These are phyloP conservation scores for Apoda limacodes DNA, from an alignment of 2,888 invertebrate genomes.

Conservation along the genomic window DNA sequence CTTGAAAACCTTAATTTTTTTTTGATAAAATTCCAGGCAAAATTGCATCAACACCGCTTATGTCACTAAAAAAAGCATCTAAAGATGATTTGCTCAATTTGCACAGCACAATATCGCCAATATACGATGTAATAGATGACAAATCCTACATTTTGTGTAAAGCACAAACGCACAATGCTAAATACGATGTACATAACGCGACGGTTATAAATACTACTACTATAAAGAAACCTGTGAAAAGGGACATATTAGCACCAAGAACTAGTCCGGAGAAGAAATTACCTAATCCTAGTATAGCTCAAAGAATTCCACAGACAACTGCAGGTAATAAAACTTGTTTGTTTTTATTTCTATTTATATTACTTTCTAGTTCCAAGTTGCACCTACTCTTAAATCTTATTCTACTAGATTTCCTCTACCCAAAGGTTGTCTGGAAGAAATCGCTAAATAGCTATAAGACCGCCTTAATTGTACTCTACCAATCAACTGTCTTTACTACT, in stretches of 20 bases:
- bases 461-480: no score
- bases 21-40: no score
- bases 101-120: constrained; percentile 56
- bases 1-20: no score
- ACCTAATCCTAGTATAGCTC: constrained; percentile 23
- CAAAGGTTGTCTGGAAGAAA: no score
- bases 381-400: no score
- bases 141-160: constrained; percentile 43
- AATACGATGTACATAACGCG: constrained; percentile 34
- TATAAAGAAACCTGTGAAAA: constrained; percentile 38
- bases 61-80: constrained; percentile 29
- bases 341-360: not conserved
- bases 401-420: no score
- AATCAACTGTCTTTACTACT: no score
- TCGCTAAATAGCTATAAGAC: no score
- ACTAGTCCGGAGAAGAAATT: constrained; percentile 39
- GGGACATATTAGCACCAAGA: constrained; percentile 41
- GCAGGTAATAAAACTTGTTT: constrained; percentile 36
- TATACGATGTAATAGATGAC: constrained; percentile 46
- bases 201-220: constrained; percentile 50
- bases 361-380: no score
- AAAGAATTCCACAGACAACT: constrained; percentile 27
- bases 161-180: constrained; percentile 26
- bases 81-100: constrained; percentile 40
- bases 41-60: constrained; percentile 54